Conservation (phyloP, 2,888 invertebrate species). For the Pimpla rufipes region DNA sequence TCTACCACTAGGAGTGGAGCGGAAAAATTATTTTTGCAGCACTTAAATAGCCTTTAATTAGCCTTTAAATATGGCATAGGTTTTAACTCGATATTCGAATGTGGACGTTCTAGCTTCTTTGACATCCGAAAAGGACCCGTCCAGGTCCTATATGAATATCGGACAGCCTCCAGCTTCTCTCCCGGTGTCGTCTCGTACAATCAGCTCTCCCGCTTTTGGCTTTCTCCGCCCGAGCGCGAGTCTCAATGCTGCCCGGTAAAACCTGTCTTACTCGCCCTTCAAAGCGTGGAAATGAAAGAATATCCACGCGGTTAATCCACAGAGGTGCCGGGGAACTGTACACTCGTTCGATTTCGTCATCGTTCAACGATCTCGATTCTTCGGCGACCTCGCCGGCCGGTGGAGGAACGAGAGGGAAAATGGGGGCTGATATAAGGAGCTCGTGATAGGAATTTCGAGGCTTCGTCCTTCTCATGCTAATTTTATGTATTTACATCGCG, state of each 20-base stretch:
- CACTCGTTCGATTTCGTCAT: conserved; percentile 61
- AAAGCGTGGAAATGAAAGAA: conserved; percentile 39
- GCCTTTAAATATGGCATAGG: too few relatives aligned
- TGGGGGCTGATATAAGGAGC: neutral
- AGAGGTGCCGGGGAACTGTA: conserved; percentile 8
- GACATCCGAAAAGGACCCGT: conserved; percentile 46
- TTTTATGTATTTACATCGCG: conserved; percentile 40
- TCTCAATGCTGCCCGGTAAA: conserved; percentile 21
- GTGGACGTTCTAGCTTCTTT: too few relatives aligned
- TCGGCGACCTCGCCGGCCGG: conserved; percentile 21
- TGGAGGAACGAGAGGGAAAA: conserved; percentile 3
- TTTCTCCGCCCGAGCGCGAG: conserved; percentile 40
- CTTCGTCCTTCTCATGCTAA: conserved; percentile 13
- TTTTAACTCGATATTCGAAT: too few relatives aligned
- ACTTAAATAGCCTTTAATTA: too few relatives aligned
- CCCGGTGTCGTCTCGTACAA: neutral
- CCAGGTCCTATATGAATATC: conserved; percentile 45
- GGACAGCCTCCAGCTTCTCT: conserved; percentile 17
- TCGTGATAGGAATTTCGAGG: neutral
- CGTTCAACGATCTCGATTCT: conserved; percentile 37
- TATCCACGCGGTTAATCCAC: conserved; percentile 6
- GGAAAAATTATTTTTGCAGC: too few relatives aligned
- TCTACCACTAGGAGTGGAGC: too few relatives aligned
- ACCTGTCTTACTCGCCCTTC: conserved; percentile 41
- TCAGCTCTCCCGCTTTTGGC: conserved; percentile 12